Base-by-base conservation (phyloP, 2,888 invertebrate genomes). In the Alsophila aescularia region DNA sequence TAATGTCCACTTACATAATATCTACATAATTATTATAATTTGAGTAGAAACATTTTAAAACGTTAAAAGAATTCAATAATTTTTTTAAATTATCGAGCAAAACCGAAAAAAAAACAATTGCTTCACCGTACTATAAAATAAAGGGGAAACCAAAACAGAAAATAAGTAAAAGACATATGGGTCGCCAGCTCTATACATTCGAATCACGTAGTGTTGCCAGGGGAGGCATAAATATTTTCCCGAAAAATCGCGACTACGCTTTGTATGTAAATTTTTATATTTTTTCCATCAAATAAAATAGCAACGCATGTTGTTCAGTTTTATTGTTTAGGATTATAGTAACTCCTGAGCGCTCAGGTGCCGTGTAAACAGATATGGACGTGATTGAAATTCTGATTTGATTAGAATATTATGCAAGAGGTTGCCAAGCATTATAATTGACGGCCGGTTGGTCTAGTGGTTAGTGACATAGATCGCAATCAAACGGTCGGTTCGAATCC, bases 181-280 rank as follows among this genome's bases (percentile, higher is more conserved):
- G 79, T 69, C 77, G 73, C 75, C 72, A 74, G 60, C 68, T 49
- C 67, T 72, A 63, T 68, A 72, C 69, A 87, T 83, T 82, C 87
- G 34, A 66, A 66, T 79, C 89, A 88, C 89, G 88, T 87, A 85
- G 77, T 77, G 84, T 80, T 83, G 79, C 82, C 87, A 80, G 73
- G 89, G 87, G 88, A 87, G 80, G 77, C 73, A 88, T 87, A 88
- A 86, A 88, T 86, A 84, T 87, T 78, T 77, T 74, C 72, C 73
- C 72, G 67, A 71, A 75, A 82, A 85, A 83, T 81, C 80, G 79
- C 79, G 77, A 78, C 76, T 79, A 73, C 87, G 55, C 78, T 77
- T 71, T 84, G 77, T 87, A 90, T 89, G 89, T 77, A 83, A 88
- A 88, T 89, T 87, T 86, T 86, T 81, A 85, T 84, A 83, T 82